Evolutionary conservation across 1,140 invertebrate genomes (phyloP).

Genomic region (Theocolax elegans): DNA sequence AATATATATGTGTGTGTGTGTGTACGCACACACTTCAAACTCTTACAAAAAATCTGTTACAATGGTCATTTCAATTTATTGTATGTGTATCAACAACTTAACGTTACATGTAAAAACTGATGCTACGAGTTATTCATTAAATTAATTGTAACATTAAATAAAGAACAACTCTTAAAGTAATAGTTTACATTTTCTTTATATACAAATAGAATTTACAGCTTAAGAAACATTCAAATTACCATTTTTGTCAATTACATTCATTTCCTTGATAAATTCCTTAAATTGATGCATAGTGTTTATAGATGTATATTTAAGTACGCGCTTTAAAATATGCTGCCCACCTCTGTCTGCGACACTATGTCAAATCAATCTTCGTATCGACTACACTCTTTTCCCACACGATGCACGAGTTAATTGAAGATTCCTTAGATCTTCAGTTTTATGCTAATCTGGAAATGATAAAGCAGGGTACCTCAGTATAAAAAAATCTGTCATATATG

Average conservation of each 20-base stretch:
- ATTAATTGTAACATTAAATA: neutral
- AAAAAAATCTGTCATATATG: slow-evolving; percentile 8
- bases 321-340: slow-evolving; percentile 33
- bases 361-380: slow-evolving; percentile 15
- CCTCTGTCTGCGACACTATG: slow-evolving; percentile 25
- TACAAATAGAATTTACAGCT: slow-evolving; percentile 20
- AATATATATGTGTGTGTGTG: too few relatives aligned
- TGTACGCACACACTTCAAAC: neutral
- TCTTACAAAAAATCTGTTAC: slow-evolving; percentile 21
- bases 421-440: slow-evolving; percentile 35
- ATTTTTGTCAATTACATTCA: slow-evolving; percentile 14
- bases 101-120: neutral
- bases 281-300: slow-evolving; percentile 19
- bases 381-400: slow-evolving; percentile 10
- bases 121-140: neutral
- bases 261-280: slow-evolving; percentile 16
- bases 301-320: slow-evolving; percentile 33
- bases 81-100: neutral
- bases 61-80: slow-evolving; percentile 35
- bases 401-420: slow-evolving; percentile 38
- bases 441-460: slow-evolving; percentile 31
- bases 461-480: slow-evolving; percentile 30
- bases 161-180: neutral
- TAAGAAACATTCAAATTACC: slow-evolving; percentile 3
- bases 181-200: neutral